Conservation (phyloP, 23 tunicate genomes). For the Trididemnum miniatum region DNA sequence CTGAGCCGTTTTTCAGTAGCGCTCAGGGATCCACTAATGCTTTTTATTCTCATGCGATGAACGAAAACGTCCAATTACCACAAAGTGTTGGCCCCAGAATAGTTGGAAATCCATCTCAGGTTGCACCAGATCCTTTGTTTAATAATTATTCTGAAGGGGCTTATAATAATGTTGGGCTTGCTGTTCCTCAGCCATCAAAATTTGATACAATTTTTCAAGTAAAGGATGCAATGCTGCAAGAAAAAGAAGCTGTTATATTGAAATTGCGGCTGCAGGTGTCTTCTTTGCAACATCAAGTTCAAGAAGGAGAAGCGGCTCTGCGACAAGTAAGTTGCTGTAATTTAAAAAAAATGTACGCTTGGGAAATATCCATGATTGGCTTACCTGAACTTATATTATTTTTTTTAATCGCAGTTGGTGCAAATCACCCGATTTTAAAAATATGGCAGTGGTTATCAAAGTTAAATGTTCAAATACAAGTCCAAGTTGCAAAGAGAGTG, state of each 20-base stretch:
- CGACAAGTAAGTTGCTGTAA: constrained; percentile 51
- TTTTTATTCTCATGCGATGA: background rate
- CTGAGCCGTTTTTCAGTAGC: background rate
- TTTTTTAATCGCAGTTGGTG: too few species aligned
- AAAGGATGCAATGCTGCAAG: constrained; percentile 74
- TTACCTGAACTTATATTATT: too few species aligned
- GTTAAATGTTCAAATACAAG: too few species aligned
- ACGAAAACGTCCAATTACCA: background rate
- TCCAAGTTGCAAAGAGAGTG: too few species aligned
- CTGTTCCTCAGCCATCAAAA: constrained; percentile 40
- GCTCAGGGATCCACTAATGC: background rate
- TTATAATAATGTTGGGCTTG: background rate
- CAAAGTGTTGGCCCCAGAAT: background rate
- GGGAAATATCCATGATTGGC: too few species aligned
- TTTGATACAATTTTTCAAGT: constrained; percentile 67
- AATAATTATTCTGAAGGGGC: background rate
- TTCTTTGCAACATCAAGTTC: constrained; percentile 64
- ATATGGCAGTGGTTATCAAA: too few species aligned
- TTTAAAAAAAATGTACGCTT: too few species aligned
- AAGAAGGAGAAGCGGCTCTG: constrained; percentile 58
- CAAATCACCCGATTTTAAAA: too few species aligned
- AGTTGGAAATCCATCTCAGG: background rate
- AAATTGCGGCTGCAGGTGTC: constrained; percentile 64
- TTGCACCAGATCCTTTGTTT: background rate
- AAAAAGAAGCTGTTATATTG: constrained; percentile 79